Conservation (phyloP, 2,797 vertebrate genomes). For the Synanceia verrucosa region DNA sequence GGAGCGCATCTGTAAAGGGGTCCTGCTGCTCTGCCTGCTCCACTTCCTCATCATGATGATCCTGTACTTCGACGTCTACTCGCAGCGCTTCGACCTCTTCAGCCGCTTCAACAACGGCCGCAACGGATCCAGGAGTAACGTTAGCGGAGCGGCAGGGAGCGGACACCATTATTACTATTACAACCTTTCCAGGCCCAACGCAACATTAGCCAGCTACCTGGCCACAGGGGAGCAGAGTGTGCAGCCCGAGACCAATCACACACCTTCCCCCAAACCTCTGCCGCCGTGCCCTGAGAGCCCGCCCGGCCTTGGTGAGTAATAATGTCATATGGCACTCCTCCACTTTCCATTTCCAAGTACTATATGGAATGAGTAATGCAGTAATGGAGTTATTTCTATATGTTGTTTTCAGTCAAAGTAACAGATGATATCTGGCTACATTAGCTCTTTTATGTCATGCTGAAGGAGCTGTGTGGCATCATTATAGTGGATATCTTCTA, state of each 20-base stretch:
- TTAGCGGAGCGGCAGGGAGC: slow-evolving; percentile 54
- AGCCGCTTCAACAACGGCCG: slow-evolving; percentile 92
- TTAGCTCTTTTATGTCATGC: not conserved
- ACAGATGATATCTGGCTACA: not conserved
- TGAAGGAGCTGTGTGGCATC: no score
- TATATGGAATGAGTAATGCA: not conserved
- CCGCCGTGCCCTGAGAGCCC: slow-evolving; percentile 93
- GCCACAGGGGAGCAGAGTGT: slow-evolving; percentile 84
- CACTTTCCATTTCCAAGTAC: not conserved
- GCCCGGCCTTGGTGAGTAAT: slow-evolving; percentile 90
- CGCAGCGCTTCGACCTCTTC: slow-evolving; percentile 97
- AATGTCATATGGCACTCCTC: not conserved
- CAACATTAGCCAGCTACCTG: slow-evolving; percentile 86
- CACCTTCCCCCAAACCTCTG: slow-evolving; percentile 84
- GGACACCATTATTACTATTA: slow-evolving; percentile 86
- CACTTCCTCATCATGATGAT: slow-evolving; percentile 99
- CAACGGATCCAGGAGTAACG: slow-evolving; percentile 75
- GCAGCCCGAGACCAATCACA: slow-evolving; percentile 84
- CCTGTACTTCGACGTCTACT: slow-evolving; percentile 97
- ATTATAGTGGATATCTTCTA: not conserved
- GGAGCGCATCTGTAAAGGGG: slow-evolving; percentile 99
- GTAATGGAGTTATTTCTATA: not conserved
- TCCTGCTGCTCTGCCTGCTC: slow-evolving; percentile 96
- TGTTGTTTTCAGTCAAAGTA: not conserved
- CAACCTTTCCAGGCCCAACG: slow-evolving; percentile 91